A percentile compares a stretch with the other conserved stretches of the same genome.
Conservation (phyloP, 2,113 vertebrate genomes). For the Genyomyrus donnyi region DNA sequence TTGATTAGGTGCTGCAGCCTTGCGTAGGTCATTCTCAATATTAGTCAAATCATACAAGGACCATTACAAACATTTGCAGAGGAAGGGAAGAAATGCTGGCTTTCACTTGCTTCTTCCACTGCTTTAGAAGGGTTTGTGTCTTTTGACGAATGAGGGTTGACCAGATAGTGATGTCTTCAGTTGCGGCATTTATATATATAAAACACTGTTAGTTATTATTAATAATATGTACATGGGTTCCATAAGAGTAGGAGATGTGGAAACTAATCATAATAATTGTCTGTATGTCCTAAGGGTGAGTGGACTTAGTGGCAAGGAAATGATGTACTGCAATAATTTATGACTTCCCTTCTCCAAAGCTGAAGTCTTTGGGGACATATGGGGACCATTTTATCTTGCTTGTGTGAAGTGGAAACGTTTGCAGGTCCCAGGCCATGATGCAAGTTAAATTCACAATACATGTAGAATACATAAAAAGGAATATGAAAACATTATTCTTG, state of each 20-base stretch:
- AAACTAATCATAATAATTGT: neutral
- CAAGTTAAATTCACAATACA: conserved; percentile 4
- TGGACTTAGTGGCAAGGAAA: neutral
- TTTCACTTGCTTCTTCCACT: neutral
- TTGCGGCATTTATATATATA: neutral
- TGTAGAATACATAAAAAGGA: conserved; percentile 11
- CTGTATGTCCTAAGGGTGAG: neutral
- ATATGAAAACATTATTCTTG: conserved; percentile 16
- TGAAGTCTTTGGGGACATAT: neutral
- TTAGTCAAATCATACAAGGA: neutral
- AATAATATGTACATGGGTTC: neutral
- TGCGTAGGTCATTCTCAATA: neutral
- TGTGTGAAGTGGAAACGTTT: conserved; percentile 7
- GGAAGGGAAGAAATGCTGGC: neutral
- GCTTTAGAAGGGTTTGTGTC: neutral
- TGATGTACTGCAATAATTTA: neutral
- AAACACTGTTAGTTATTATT: neutral
- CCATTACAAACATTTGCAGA: neutral
- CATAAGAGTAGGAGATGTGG: neutral
- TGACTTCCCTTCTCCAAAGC: neutral
- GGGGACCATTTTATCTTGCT: conserved; percentile 14
- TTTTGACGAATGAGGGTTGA: neutral
- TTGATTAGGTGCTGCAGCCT: neutral
- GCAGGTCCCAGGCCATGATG: neutral
- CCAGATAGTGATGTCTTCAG: neutral